A percentile compares a stretch with the other conserved stretches of the same genome.
phyloP scores from a whole-genome alignment of 1,140 invertebrate genomes.

The Cyclargus thomasi region DNA sequence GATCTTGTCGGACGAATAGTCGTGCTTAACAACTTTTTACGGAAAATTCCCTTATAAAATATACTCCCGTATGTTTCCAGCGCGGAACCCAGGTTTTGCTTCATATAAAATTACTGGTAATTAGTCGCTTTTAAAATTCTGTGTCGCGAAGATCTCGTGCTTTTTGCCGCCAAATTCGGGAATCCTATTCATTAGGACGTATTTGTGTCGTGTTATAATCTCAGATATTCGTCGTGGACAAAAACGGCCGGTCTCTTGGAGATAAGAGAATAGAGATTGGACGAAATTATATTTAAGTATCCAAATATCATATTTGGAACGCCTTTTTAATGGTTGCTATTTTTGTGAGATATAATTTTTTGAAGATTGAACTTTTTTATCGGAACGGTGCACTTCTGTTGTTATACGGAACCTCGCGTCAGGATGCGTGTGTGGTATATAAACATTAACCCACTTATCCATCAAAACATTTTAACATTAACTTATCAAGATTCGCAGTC shows the following conservation, averaged over 20 bases:
- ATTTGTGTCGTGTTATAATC: slow-evolving; percentile 13
- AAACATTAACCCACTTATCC: too few relatives aligned
- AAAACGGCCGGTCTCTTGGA: not conserved
- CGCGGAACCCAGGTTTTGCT: slow-evolving; percentile 28
- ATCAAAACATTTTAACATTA: too few relatives aligned
- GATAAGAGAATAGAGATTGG: not conserved
- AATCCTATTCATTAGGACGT: slow-evolving; percentile 14
- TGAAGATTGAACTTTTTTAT: too few relatives aligned
- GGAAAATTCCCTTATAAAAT: not conserved
- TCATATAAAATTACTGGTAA: slow-evolving; percentile 35
- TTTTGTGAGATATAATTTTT: not conserved
- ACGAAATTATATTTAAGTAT: not conserved
- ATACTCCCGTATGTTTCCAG: slow-evolving; percentile 26
- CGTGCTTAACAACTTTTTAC: not conserved
- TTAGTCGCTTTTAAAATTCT: slow-evolving; percentile 40
- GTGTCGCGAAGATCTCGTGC: not conserved
- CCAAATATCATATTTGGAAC: not conserved
- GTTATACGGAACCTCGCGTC: too few relatives aligned
- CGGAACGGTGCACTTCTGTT: too few relatives aligned
- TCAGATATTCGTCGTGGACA: slow-evolving; percentile 4
- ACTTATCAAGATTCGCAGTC: too few relatives aligned
- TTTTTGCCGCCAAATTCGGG: slow-evolving; percentile 13
- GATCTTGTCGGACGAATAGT: too few relatives aligned
- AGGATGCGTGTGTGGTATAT: too few relatives aligned
- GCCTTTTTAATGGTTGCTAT: not conserved